A percentile compares a stretch with the other conserved stretches of the same genome.
These are phyloP conservation scores for Melanaphis sacchari DNA, from an alignment of 1,140 invertebrate species.

Conservation along the genomic window DNA sequence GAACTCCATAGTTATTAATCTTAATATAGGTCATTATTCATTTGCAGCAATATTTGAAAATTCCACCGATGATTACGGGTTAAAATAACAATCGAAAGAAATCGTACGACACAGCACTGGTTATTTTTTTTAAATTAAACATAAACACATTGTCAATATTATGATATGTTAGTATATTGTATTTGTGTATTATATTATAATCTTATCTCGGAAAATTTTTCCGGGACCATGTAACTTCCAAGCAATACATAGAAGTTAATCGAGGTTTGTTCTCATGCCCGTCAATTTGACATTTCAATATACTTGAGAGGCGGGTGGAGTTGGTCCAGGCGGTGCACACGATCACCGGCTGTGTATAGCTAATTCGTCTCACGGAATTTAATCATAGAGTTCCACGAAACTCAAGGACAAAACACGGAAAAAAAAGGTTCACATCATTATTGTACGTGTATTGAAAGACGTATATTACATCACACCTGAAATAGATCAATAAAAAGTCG, in stretches of 20 bases:
- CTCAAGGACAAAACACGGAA: not conserved
- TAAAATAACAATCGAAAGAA: not conserved
- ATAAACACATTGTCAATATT: not conserved
- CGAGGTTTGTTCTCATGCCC: conserved; percentile 21
- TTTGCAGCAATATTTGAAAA: not conserved
- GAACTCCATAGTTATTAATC: not conserved
- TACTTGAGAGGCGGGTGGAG: not conserved
- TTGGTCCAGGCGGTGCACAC: not conserved
- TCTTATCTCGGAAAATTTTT: not conserved
- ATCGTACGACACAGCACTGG: not conserved
- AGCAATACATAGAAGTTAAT: not conserved
- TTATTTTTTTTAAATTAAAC: not conserved
- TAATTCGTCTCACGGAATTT: conserved; percentile 38
- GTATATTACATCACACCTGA: not conserved
- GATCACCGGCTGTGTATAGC: not conserved
- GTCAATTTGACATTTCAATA: conserved; percentile 33
- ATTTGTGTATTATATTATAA: not conserved
- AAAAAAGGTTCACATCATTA: conserved; percentile 36
- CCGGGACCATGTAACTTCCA: not conserved
- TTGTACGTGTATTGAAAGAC: not conserved
- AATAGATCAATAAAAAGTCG: conserved; percentile 30
- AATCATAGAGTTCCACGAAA: conserved; percentile 24
- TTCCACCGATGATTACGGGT: not conserved
- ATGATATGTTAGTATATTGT: not conserved
- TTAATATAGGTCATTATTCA: not conserved